Conservation (phyloP, 2,113 vertebrate genomes). For the Cisticola juncidis region DNA sequence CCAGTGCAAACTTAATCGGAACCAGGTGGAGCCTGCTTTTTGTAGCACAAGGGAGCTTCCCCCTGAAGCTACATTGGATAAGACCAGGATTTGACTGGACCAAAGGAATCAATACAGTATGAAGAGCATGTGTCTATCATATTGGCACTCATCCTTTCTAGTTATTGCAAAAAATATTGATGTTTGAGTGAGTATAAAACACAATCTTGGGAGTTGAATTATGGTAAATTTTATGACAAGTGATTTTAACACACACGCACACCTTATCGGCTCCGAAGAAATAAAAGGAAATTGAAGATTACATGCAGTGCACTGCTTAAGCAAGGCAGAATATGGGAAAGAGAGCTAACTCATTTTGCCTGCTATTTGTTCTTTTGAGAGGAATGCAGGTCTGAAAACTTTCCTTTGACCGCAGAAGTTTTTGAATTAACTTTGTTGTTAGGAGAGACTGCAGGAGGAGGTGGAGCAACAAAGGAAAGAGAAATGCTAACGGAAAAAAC, state of each 20-base stretch:
- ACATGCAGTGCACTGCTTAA: background rate
- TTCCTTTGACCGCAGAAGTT: background rate
- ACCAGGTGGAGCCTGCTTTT: conserved; percentile 44
- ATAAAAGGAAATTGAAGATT: background rate
- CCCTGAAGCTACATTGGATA: conserved; percentile 35
- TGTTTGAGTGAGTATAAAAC: background rate
- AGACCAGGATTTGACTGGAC: background rate
- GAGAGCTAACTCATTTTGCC: background rate
- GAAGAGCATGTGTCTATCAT: background rate
- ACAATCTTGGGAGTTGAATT: background rate
- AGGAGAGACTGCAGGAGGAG: conserved; percentile 4
- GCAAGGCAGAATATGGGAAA: background rate
- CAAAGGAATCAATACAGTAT: background rate
- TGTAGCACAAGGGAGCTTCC: conserved; percentile 30
- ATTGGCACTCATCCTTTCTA: background rate
- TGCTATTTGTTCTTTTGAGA: background rate
- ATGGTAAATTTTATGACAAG: background rate
- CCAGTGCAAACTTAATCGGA: conserved; percentile 15
- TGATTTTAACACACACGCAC: background rate
- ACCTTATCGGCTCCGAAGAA: background rate
- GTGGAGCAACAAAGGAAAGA: conserved; percentile 45
- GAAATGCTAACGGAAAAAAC: conserved; percentile 55
- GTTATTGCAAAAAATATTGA: background rate
- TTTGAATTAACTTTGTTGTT: conserved; percentile 22
- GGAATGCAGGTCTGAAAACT: background rate